Base-by-base conservation (phyloP, 2,888 invertebrate genomes). In the Athripsodes cinereus region DNA sequence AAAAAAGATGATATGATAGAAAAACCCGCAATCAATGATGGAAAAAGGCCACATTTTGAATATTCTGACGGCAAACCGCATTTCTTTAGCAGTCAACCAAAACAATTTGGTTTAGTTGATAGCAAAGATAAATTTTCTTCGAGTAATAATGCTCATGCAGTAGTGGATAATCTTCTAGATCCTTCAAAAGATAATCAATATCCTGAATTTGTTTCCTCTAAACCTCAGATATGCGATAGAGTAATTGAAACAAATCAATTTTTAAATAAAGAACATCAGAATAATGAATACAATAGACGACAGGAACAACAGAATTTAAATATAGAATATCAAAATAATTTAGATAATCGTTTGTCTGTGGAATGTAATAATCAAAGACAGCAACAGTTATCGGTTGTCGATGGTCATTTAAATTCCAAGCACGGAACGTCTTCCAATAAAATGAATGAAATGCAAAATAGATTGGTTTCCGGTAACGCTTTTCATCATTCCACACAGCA, bases 81-180 rank as follows among this genome's bases (percentile, higher is more conserved):
- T 13, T n/a, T 40, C 40, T n/a, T n/a, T 40, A 5, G 13, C 40
- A 40, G 40, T 16, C 40, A 40, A 8, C 13, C 40, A 10, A 26
- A 26, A 26, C 26, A 26, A 10, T 10, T 6, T 10, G 26, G n/a
- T n/a, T n/a, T n/a, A n/a, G n/a, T n/a, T n/a, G n/a, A n/a, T n/a
- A n/a, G 26, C 35, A 16, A 21, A 1, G 35, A 55, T 34, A 55
- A 55, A 55, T n/a, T n/a, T n/a, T n/a, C n/a, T n/a, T n/a, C n/a
- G n/a, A n/a, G n/a, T n/a, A n/a, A n/a, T n/a, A n/a, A n/a, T n/a
- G n/a, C n/a, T n/a, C n/a, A n/a, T n/a, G n/a, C n/a, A n/a, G n/a
- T n/a, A n/a, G n/a, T n/a, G n/a, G 35, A 2, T n/a, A 49, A 21
- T 22, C 34, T 34, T 49, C 22, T 55, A 10, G 55, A 49, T 34